Percentiles rank a stretch among this genome's conserved stretches.
Evolutionary conservation across 2,888 invertebrate species (phyloP).

Genomic region (Tuta absoluta): DNA sequence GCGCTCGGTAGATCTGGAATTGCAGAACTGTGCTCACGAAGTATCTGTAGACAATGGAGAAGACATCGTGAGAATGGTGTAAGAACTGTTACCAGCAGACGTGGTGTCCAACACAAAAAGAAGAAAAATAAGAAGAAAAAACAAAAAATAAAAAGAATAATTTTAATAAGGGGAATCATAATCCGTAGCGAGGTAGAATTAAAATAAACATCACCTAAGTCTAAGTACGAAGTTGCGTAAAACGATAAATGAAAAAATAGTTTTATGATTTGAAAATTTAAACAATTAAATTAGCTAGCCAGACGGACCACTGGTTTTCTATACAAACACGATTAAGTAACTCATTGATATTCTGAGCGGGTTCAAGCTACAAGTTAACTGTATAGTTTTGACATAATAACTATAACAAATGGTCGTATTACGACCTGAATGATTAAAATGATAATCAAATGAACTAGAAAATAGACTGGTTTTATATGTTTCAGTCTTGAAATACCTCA

Average conservation of each 20-base stretch:
- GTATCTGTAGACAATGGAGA: slow-evolving; percentile 83
- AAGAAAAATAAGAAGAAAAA: too few relatives aligned
- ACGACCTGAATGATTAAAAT: background rate
- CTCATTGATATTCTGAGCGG: background rate
- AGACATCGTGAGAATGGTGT: background rate
- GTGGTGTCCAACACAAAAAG: too few relatives aligned
- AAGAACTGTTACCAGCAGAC: background rate
- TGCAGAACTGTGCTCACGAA: slow-evolving; percentile 95
- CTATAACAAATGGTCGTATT: slow-evolving; percentile 21
- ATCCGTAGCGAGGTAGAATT: too few relatives aligned
- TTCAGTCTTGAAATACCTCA: background rate
- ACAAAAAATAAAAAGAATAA: too few relatives aligned
- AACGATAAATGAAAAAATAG: too few relatives aligned
- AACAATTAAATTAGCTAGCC: background rate
- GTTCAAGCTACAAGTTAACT: background rate
- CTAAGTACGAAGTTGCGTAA: too few relatives aligned
- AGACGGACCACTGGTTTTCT: background rate
- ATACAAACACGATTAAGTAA: background rate
- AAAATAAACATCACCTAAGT: too few relatives aligned
- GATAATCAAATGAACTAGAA: background rate
- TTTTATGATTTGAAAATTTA: too few relatives aligned
- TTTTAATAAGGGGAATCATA: too few relatives aligned
- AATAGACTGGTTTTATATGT: background rate
- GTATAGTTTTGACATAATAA: slow-evolving; percentile 25
- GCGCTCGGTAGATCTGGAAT: slow-evolving; percentile 93